phyloP scores from a whole-genome alignment of 2,888 invertebrate genomes.

The Athripsodes cinereus region DNA sequence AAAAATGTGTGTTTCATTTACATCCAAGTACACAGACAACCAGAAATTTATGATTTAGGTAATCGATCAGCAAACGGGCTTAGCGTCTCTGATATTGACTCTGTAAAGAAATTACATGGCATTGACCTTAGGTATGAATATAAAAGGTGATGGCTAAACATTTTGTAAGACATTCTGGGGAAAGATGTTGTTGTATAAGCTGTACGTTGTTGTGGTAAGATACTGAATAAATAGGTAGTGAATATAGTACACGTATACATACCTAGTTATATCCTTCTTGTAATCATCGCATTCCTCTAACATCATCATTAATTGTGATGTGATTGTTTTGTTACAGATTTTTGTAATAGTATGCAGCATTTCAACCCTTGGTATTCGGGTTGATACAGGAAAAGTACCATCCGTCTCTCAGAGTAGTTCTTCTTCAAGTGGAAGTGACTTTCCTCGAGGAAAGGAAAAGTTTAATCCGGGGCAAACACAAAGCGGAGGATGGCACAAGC shows the following conservation, averaged over 20 bases:
- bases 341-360: constrained; percentile 10
- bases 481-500: constrained; percentile 19
- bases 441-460: constrained; percentile 7
- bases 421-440: not conserved
- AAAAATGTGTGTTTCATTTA: too few species aligned
- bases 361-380: not conserved
- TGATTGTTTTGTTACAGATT: constrained; percentile 12
- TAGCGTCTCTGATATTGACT: constrained; percentile 4
- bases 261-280: too few species aligned
- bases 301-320: too few species aligned
- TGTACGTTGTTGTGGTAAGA: constrained; percentile 18
- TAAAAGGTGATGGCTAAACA: constrained; percentile 20
- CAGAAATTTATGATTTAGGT: too few species aligned
- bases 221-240: too few species aligned
- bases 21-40: too few species aligned
- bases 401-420: not conserved
- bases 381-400: constrained; percentile 12
- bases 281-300: too few species aligned
- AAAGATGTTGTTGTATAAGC: constrained; percentile 20
- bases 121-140: constrained; percentile 21
- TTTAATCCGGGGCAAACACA: constrained; percentile 21
- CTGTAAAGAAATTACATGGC: constrained; percentile 16
- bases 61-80: too few species aligned
- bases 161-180: constrained; percentile 15
- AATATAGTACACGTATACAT: too few species aligned